Conservation (phyloP, 1,140 invertebrate species). For the Papilio polytes region DNA sequence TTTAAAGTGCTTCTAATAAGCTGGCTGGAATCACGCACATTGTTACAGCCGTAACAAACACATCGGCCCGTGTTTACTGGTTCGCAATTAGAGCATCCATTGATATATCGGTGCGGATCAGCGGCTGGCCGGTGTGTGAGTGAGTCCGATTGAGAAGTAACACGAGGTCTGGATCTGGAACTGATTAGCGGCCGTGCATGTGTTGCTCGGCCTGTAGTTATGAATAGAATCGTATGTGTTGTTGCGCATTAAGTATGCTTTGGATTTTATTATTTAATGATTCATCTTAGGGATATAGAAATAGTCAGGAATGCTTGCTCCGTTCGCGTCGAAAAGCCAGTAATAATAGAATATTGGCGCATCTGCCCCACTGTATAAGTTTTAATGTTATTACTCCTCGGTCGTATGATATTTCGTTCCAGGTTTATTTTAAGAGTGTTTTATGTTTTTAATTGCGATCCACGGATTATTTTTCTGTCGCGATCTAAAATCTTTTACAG, state of each 20-base stretch:
- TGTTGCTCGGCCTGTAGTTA: slow-evolving; percentile 67
- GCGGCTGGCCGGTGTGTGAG: slow-evolving; percentile 62
- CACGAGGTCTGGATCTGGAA: slow-evolving; percentile 72
- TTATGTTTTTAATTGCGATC: slow-evolving; percentile 82
- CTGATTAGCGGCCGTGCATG: slow-evolving; percentile 75
- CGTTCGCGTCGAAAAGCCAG: slow-evolving; percentile 80
- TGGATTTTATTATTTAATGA: slow-evolving; percentile 84
- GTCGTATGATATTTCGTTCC: slow-evolving; percentile 73
- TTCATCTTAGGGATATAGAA: slow-evolving; percentile 83
- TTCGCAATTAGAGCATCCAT: slow-evolving; percentile 79
- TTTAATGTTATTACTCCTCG: slow-evolving; percentile 81
- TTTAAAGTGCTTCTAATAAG: slow-evolving; percentile 79
- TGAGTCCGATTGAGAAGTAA: slow-evolving; percentile 77
- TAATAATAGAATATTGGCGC: slow-evolving; percentile 84
- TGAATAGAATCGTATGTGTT: slow-evolving; percentile 72
- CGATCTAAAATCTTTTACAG: slow-evolving; percentile 75
- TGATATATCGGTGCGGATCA: slow-evolving; percentile 71
- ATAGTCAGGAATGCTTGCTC: slow-evolving; percentile 81
- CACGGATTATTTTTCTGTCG: slow-evolving; percentile 73
- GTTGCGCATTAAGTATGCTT: slow-evolving; percentile 82
- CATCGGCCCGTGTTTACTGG: slow-evolving; percentile 75
- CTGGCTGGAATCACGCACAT: slow-evolving; percentile 72
- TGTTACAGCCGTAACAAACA: slow-evolving; percentile 76
- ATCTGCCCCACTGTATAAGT: slow-evolving; percentile 81
- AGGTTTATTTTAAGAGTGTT: slow-evolving; percentile 80